Evolutionary conservation across 2,888 invertebrate species (phyloP).

Genomic region (Perithous albicinctus): DNA sequence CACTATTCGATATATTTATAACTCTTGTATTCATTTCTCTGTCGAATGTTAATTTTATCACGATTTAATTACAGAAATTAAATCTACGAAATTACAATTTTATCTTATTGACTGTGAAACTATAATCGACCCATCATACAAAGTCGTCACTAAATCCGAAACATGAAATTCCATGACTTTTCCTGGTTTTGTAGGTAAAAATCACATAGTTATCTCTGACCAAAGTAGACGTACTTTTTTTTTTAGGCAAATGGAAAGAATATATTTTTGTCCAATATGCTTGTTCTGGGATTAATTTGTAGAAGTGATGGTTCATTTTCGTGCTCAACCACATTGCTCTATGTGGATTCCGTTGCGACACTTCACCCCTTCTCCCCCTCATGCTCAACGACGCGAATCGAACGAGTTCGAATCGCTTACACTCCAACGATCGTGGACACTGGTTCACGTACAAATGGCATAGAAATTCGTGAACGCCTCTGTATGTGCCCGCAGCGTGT

Average conservation of each 20-base stretch:
- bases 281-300: constrained; percentile 46
- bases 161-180: no score
- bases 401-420: constrained; percentile 62
- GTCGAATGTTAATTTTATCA: background rate
- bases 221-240: no score
- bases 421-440: constrained; percentile 51
- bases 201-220: no score
- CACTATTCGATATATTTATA: background rate
- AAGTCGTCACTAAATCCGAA: no score
- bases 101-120: no score
- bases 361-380: constrained; percentile 53
- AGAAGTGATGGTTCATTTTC: constrained; percentile 19
- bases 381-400: constrained; percentile 60
- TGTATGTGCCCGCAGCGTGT: background rate
- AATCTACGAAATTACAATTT: no score
- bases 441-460: constrained; percentile 41
- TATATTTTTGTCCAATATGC: no score
- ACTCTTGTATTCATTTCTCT: no score
- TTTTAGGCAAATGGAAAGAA: no score
- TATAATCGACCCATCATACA: no score
- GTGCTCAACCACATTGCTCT: constrained; percentile 24
- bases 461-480: constrained; percentile 43
- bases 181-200: no score
- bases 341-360: constrained; percentile 47
- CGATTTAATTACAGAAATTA: no score